phyloP scores from a whole-genome alignment of 2,797 vertebrate genomes.

The Artibeus lituratus region DNA sequence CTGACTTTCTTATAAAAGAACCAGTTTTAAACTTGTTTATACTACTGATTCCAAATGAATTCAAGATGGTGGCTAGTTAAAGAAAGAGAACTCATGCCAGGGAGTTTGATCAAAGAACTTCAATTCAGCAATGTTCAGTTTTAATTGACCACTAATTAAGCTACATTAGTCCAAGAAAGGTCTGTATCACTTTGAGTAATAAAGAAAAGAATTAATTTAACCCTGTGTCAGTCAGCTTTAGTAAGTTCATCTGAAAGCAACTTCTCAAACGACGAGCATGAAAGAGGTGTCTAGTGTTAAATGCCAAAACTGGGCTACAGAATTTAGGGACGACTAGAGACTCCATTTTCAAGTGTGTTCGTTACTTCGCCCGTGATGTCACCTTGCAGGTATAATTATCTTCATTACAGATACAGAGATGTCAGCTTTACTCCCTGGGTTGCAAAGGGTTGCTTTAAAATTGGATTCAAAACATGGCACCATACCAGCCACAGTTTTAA shows the following conservation, averaged over 20 bases:
- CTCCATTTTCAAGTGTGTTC: constrained; percentile 35
- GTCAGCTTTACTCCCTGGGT: constrained; percentile 67
- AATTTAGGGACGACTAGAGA: constrained; percentile 47
- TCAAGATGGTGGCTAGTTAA: constrained; percentile 90
- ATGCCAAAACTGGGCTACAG: constrained; percentile 57
- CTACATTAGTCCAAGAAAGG: constrained; percentile 84
- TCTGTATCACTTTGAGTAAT: constrained; percentile 80
- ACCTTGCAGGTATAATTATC: constrained; percentile 74
- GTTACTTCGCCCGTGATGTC: constrained; percentile 57
- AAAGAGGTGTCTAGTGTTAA: constrained; percentile 65
- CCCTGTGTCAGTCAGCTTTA: constrained; percentile 72
- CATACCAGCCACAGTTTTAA: constrained; percentile 76
- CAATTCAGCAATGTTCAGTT: constrained; percentile 84
- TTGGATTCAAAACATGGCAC: constrained; percentile 76
- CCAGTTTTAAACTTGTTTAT: constrained; percentile 88
- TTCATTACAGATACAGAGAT: constrained; percentile 73
- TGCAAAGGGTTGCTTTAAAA: constrained; percentile 78
- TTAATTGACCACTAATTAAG: constrained; percentile 92
- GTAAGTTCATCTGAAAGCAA: constrained; percentile 69
- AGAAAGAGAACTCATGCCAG: constrained; percentile 80
- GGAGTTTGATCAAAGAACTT: constrained; percentile 84
- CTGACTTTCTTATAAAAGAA: constrained; percentile 83
- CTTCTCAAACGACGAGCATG: constrained; percentile 67
- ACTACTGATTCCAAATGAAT: constrained; percentile 88
- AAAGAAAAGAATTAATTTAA: constrained; percentile 79